Base-by-base conservation (phyloP, 1,140 invertebrate genomes). In the Hylyphantes graminicola region DNA sequence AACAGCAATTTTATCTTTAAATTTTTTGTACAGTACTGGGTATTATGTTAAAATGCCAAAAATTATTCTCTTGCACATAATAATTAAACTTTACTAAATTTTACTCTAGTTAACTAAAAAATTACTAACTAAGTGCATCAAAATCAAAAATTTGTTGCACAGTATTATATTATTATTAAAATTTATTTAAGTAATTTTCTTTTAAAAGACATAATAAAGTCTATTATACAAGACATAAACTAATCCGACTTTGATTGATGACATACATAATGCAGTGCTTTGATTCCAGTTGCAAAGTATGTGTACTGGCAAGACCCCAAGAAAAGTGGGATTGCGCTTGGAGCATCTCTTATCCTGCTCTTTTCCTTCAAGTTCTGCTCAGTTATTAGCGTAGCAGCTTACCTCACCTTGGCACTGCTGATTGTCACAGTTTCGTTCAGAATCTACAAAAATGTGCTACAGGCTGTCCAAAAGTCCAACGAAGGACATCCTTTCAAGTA, bases 401-500 rank as follows among this genome's bases (percentile, higher is more conserved):
- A 98, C 92, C 90, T 94, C 65, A 95, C 96, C 77, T 93, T 99
- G 86, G 91, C 95, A 79, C 91, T 93, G 86, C 93, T 99, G 63
- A 91, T 92, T 67, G 95, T 93, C 86, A 96, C 97, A 85, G 93
- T 98, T 88, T 93, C 93, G 89, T 98, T 97, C 93, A 94, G 97
- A 89, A 93, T 99, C 87, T 99, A 98, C 93, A 98, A 97, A 92
- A 96, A 94, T 89, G 93, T 98, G 87, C 93, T 98, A 89, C 95
- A 97, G 89, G 96, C 97, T 86, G 94, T 99, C 86, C 97, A 99
- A 91, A 99, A 99, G 91, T 97, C 96, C 86, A 94, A 95, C 87
- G 97, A 98, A 89, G 96, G 96, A 89, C 96, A 99, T 91, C 97
- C 98, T 82, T 99, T 99, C 94, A 97, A 98, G 96, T 97, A 90